phyloP scores from a whole-genome alignment of 2,797 vertebrate genomes.

The Fistularia commersonii region DNA sequence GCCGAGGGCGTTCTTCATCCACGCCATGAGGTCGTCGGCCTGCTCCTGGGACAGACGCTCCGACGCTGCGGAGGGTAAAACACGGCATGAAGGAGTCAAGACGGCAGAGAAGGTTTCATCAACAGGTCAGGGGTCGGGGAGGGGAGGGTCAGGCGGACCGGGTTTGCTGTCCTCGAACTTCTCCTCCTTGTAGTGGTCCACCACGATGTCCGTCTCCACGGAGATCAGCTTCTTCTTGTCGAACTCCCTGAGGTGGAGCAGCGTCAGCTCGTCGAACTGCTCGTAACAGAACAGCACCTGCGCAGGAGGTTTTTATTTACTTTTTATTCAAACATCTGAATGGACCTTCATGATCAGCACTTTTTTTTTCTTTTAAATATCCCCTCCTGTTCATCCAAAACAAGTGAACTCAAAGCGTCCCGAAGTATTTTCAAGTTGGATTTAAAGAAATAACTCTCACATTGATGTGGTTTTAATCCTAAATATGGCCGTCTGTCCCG shows the following conservation, averaged over 20 bases:
- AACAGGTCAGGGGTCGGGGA: too few relatives aligned
- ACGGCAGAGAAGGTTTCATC: not conserved
- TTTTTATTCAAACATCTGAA: too few relatives aligned
- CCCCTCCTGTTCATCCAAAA: too few relatives aligned
- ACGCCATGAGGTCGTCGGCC: conserved; percentile 86
- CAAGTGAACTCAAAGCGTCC: too few relatives aligned
- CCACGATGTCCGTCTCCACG: conserved; percentile 94
- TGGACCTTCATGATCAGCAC: too few relatives aligned
- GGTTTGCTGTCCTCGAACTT: conserved; percentile 82
- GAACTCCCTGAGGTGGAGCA: conserved; percentile 92
- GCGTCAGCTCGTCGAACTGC: conserved; percentile 95
- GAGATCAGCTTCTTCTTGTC: conserved; percentile 96
- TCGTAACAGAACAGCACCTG: conserved; percentile 98
- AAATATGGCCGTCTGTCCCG: too few relatives aligned
- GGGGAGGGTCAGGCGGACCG: conserved; percentile 63
- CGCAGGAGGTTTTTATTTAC: not conserved
- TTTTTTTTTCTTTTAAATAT: too few relatives aligned
- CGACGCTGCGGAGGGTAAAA: conserved; percentile 58
- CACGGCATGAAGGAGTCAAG: not conserved
- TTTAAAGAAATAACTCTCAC: too few relatives aligned
- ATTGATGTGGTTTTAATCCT: too few relatives aligned
- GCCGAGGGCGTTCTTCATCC: conserved; percentile 91
- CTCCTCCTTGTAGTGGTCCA: conserved; percentile 97
- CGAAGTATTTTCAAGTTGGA: not conserved
- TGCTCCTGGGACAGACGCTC: conserved; percentile 84